Percentiles rank a stretch among this genome's conserved stretches.
These are phyloP conservation scores for Tetragnatha montana DNA, from an alignment of 2,888 invertebrate species.

Conservation along the genomic window DNA sequence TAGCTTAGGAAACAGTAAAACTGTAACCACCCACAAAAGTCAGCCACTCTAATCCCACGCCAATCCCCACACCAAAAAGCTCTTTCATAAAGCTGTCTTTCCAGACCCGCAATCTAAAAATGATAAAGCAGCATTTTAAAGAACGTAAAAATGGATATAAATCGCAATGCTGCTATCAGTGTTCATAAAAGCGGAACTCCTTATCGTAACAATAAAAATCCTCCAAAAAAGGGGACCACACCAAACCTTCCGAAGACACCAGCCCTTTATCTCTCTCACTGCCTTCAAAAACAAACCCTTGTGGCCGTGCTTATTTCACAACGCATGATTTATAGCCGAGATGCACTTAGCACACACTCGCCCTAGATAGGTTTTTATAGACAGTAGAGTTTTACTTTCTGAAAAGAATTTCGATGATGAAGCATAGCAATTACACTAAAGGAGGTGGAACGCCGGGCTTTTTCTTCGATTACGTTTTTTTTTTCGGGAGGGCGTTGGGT, in stretches of 20 bases:
- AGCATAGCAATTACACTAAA: slow-evolving; percentile 53
- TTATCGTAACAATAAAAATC: slow-evolving; percentile 43
- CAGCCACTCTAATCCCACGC: too few relatives aligned
- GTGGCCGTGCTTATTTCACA: slow-evolving; percentile 46
- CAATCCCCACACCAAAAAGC: too few relatives aligned
- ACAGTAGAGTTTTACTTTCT: slow-evolving; percentile 26
- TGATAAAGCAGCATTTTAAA: slow-evolving; percentile 23
- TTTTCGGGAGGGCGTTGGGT: not conserved
- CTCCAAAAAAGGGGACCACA: slow-evolving; percentile 4
- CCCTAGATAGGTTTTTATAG: slow-evolving; percentile 47
- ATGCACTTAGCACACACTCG: slow-evolving; percentile 15
- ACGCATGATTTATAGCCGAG: slow-evolving; percentile 50
- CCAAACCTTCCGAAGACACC: not conserved
- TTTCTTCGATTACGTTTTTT: slow-evolving; percentile 12
- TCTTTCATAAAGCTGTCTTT: not conserved
- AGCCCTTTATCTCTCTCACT: slow-evolving; percentile 15
- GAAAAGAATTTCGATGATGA: slow-evolving; percentile 46
- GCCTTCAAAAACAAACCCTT: slow-evolving; percentile 41
- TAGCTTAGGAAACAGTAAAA: too few relatives aligned
- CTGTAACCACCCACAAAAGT: too few relatives aligned
- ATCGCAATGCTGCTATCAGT: slow-evolving; percentile 41
- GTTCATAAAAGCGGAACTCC: slow-evolving; percentile 53
- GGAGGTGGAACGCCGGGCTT: slow-evolving; percentile 25
- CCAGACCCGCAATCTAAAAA: not conserved
- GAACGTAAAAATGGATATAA: slow-evolving; percentile 45